Evolutionary conservation across 37 sponge, comb jelly and placozoan genomes (phyloP).

Genomic region (Tethya wilhelma): DNA sequence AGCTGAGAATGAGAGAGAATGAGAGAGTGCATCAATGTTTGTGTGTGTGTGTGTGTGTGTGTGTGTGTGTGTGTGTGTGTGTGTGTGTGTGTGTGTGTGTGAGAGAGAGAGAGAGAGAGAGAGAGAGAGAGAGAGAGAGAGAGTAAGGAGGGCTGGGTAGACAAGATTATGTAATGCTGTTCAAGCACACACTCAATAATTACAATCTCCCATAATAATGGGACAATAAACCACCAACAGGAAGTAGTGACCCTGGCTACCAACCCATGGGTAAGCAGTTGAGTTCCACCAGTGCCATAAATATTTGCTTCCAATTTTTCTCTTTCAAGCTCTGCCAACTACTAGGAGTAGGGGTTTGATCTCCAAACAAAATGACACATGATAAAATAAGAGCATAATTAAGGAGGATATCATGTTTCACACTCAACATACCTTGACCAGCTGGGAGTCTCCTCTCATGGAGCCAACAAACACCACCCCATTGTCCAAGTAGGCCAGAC

Average conservation of each 20-base stretch:
- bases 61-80: not conserved
- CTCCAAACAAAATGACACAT: not conserved
- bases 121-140: conserved; percentile 14
- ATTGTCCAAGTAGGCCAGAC: conserved; percentile 92
- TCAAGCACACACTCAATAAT: too few species aligned
- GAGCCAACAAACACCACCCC: conserved; percentile 91
- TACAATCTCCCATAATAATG: too few species aligned
- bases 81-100: not conserved
- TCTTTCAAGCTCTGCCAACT: too few species aligned
- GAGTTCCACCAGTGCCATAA: too few species aligned
- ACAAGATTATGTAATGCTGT: too few species aligned
- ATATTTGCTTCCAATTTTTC: too few species aligned
- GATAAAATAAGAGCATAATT: too few species aligned
- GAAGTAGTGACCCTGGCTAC: too few species aligned
- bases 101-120: conserved; percentile 1
- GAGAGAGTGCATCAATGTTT: not conserved
- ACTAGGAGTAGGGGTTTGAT: too few species aligned
- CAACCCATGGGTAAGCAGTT: too few species aligned
- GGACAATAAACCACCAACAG: too few species aligned
- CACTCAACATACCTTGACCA: conserved; percentile 65
- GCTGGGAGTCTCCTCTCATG: conserved; percentile 83
- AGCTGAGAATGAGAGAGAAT: conserved; percentile 20
- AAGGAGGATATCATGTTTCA: not conserved
- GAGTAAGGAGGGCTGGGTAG: too few species aligned
- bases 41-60: not conserved